phyloP scores from a whole-genome alignment of 2,113 vertebrate genomes.

The Scopus umbretta region DNA sequence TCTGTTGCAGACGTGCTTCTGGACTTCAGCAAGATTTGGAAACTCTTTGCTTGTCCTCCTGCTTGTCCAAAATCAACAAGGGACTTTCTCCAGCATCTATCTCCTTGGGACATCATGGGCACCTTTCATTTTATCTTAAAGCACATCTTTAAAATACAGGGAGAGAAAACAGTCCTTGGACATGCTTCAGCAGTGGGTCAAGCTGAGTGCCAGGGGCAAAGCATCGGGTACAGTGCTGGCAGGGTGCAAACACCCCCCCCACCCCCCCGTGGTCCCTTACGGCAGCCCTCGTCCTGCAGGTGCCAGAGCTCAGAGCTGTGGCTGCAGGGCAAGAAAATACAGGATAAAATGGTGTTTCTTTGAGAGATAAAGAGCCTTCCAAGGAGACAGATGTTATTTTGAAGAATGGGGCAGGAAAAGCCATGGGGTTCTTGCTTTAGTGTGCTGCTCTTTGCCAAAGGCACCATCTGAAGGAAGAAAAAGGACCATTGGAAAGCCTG shows the following conservation, averaged over 20 bases:
- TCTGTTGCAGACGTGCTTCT: background rate
- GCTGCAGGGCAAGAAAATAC: background rate
- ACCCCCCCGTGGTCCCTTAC: background rate
- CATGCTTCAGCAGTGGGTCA: background rate
- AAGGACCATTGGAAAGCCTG: background rate
- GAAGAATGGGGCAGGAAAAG: background rate
- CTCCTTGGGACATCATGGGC: background rate
- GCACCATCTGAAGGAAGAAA: background rate
- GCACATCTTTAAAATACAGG: background rate
- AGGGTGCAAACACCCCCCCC: background rate
- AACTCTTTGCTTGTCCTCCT: background rate
- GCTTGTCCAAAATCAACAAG: background rate
- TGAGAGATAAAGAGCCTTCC: background rate
- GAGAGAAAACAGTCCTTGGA: background rate
- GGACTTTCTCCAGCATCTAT: background rate
- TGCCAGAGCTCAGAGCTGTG: background rate
- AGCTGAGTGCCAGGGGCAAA: background rate
- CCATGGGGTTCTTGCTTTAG: background rate
- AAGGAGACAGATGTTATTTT: background rate
- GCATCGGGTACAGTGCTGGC: accelerated
- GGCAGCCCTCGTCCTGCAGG: background rate
- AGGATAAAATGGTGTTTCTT: background rate
- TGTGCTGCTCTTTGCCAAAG: background rate
- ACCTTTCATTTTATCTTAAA: background rate
- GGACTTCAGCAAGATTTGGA: background rate